Evolutionary conservation across 1,140 invertebrate species (phyloP).

Genomic region (Cryptotermes secundus): DNA sequence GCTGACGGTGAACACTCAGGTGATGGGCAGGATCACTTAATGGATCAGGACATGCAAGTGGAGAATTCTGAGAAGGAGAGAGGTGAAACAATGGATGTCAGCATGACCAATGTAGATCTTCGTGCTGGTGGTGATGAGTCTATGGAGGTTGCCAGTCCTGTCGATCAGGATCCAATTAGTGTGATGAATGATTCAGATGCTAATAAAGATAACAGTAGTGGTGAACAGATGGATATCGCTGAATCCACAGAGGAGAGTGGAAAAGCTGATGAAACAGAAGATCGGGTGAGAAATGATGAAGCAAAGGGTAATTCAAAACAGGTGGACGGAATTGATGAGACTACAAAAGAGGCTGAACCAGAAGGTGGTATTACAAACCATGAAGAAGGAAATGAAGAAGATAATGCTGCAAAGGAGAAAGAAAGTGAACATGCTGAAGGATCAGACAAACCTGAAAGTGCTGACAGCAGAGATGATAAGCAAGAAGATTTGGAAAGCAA

Average conservation of each 20-base stretch:
- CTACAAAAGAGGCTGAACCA: background rate
- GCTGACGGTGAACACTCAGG: background rate
- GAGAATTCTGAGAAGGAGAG: background rate
- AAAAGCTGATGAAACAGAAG: background rate
- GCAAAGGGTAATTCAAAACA: background rate
- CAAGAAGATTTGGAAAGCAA: background rate
- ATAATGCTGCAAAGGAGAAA: background rate
- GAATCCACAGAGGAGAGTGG: background rate
- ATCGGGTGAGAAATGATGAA: background rate
- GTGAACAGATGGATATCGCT: background rate
- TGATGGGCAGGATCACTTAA: background rate
- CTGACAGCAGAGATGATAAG: background rate
- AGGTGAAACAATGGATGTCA: background rate
- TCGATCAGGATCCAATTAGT: background rate
- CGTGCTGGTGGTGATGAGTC: background rate
- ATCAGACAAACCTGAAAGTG: background rate
- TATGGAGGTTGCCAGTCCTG: background rate
- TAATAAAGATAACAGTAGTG: background rate
- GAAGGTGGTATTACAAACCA: too few species aligned
- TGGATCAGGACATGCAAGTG: background rate
- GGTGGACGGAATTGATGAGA: background rate
- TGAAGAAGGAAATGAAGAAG: background rate
- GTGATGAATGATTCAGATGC: background rate
- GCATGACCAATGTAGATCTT: background rate
- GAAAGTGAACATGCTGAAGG: background rate